A percentile compares a stretch with the other conserved stretches of the same genome.
Conservation (phyloP, 2,888 invertebrate genomes). For the Drosophila lacicola region DNA sequence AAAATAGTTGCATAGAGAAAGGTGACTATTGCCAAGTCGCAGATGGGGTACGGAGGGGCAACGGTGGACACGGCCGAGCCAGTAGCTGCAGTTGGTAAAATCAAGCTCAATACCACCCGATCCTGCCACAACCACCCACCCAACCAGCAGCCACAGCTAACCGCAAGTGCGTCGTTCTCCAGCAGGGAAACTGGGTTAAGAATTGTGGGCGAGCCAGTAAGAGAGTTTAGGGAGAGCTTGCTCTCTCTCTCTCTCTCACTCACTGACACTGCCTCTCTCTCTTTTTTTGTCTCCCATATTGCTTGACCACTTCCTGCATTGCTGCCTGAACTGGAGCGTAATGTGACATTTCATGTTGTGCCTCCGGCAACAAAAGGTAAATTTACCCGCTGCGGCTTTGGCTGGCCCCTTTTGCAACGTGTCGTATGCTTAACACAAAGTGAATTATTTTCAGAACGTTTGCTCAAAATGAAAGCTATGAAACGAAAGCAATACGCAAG, state of each 20-base stretch:
- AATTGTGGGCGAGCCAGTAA: slow-evolving; percentile 22
- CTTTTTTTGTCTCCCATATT: background rate
- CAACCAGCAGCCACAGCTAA: slow-evolving; percentile 7
- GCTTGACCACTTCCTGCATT: slow-evolving; percentile 74
- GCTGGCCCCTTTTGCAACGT: slow-evolving; percentile 43
- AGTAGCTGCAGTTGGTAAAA: slow-evolving; percentile 29
- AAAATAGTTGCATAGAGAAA: slow-evolving; percentile 31
- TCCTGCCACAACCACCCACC: slow-evolving; percentile 4
- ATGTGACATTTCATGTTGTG: slow-evolving; percentile 71
- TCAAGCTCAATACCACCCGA: slow-evolving; percentile 26
- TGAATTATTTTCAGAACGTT: slow-evolving; percentile 43
- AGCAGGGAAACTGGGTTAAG: slow-evolving; percentile 47
- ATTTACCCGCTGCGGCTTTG: slow-evolving; percentile 32
- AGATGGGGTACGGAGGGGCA: slow-evolving; percentile 6
- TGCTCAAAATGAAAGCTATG: slow-evolving; percentile 14
- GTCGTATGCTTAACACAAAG: slow-evolving; percentile 64
- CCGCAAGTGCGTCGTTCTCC: slow-evolving; percentile 26
- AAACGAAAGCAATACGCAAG: slow-evolving; percentile 2
- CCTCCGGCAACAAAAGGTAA: slow-evolving; percentile 39
- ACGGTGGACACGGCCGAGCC: background rate
- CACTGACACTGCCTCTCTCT: no score
- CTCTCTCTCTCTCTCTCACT: background rate
- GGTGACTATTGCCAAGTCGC: slow-evolving; percentile 42
- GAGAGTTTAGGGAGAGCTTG: background rate
- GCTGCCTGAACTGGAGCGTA: slow-evolving; percentile 74